These are phyloP conservation scores for Heptranchias perlo DNA, from an alignment of 2,113 vertebrate species.

Conservation along the genomic window DNA sequence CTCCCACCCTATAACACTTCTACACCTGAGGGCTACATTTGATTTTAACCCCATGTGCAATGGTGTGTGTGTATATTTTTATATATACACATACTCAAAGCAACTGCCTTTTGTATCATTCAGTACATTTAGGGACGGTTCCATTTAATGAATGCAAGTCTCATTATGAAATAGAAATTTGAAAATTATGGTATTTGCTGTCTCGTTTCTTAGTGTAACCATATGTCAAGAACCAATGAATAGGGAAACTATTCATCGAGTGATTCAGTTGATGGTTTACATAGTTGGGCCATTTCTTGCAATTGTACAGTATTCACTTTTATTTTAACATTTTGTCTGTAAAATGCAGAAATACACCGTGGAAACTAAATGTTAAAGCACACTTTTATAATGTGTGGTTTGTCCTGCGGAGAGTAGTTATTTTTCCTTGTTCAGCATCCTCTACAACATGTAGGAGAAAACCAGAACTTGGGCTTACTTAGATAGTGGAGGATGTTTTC, in stretches of 20 bases:
- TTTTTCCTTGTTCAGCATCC: neutral
- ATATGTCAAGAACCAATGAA: neutral
- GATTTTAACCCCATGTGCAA: neutral
- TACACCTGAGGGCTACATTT: neutral
- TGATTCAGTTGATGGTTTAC: neutral
- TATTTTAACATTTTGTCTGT: neutral
- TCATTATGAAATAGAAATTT: neutral
- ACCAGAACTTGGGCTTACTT: neutral
- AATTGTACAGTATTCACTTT: neutral
- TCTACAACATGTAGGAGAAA: neutral
- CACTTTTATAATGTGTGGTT: neutral
- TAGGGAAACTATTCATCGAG: neutral
- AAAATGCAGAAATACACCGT: neutral
- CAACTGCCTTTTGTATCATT: neutral
- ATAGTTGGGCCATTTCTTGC: neutral
- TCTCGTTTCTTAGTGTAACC: neutral
- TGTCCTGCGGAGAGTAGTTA: neutral
- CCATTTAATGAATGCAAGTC: neutral
- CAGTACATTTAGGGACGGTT: neutral
- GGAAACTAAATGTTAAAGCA: neutral
- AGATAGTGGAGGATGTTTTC: neutral
- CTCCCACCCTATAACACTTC: neutral
- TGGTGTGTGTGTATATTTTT: neutral
- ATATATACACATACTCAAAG: neutral
- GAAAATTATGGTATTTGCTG: neutral